Evolutionary conservation across 2,888 invertebrate species (phyloP).

Genomic region (Bellardia pandia): DNA sequence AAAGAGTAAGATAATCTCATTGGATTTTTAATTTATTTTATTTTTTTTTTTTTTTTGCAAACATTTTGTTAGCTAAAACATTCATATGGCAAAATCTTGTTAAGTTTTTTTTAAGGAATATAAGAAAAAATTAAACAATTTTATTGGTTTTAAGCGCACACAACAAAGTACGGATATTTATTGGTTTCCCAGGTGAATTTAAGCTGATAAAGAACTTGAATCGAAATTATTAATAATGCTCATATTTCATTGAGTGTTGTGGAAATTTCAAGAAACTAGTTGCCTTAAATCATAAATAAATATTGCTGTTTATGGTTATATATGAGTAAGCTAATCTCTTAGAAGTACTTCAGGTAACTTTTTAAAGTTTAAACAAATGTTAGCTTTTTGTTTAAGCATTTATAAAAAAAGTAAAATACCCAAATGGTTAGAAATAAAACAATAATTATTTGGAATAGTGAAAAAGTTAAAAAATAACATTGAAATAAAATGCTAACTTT

Average conservation of each 20-base stretch:
- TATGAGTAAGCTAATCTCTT: too few species aligned
- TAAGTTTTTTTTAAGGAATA: background rate
- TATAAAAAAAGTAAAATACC: too few species aligned
- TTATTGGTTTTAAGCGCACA: background rate
- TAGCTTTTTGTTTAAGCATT: too few species aligned
- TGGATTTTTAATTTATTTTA: background rate
- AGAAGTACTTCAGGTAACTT: too few species aligned
- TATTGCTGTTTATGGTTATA: too few species aligned
- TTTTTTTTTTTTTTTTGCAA: background rate
- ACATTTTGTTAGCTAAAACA: background rate
- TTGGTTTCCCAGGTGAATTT: conserved; percentile 14
- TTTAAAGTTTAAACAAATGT: too few species aligned
- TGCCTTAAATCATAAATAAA: background rate
- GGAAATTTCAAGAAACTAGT: background rate
- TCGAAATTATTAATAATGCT: background rate
- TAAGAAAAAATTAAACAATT: background rate
- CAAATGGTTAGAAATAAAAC: too few species aligned
- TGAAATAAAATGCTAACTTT: too few species aligned
- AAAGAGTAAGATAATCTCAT: conserved; percentile 28
- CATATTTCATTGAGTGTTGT: background rate
- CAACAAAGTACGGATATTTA: background rate
- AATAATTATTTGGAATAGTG: too few species aligned
- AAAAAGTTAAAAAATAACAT: too few species aligned
- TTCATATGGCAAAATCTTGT: background rate
- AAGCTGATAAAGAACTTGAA: background rate